phyloP scores from a whole-genome alignment of 1,140 invertebrate genomes.

The Trichonephila clavata region DNA sequence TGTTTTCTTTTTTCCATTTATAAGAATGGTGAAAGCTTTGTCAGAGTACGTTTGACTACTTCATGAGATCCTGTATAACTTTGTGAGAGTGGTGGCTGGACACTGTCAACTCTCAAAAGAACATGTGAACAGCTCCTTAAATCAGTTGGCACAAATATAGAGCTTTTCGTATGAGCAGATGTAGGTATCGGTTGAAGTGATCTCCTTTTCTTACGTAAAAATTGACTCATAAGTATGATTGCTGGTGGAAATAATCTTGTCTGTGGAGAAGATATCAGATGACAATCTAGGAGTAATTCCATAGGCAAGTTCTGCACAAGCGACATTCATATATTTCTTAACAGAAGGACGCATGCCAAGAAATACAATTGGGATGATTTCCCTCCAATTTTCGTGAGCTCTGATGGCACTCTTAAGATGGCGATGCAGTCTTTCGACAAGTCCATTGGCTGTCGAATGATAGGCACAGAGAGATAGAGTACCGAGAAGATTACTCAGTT shows the following conservation, averaged over 20 bases:
- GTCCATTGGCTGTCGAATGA: slow-evolving; percentile 80
- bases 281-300: slow-evolving; percentile 76
- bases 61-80: slow-evolving; percentile 5
- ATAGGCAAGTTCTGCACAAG: too few relatives aligned
- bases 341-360: slow-evolving; percentile 78
- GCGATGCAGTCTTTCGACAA: slow-evolving; percentile 80
- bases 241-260: background rate
- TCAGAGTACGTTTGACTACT: background rate
- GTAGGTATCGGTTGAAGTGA: background rate
- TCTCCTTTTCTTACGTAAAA: background rate
- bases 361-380: slow-evolving; percentile 80
- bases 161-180: background rate
- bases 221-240: background rate
- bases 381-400: slow-evolving; percentile 78
- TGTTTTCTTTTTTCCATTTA: background rate
- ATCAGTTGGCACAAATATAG: background rate
- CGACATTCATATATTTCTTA: slow-evolving; percentile 79
- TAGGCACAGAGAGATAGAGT: slow-evolving; percentile 56
- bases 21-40: background rate
- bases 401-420: slow-evolving; percentile 64
- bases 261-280: slow-evolving; percentile 25
- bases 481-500: slow-evolving; percentile 66
- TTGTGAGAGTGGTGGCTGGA: background rate
- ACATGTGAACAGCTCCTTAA: slow-evolving; percentile 5
- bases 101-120: background rate